Conservation (phyloP, 2,888 invertebrate species). For the Hydriomena furcata region DNA sequence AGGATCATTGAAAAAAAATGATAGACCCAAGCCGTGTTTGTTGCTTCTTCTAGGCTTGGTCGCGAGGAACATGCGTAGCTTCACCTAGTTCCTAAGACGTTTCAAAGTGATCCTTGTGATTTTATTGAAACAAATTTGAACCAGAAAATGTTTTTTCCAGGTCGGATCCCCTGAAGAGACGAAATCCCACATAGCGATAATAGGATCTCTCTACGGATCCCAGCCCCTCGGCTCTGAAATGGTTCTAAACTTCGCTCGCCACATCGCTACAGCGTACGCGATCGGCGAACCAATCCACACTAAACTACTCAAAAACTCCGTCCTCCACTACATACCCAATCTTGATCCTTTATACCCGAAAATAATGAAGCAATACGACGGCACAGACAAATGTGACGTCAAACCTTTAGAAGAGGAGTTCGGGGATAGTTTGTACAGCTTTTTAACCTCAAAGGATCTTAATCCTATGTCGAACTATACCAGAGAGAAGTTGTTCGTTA, state of each 20-base stretch:
- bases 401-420: constrained; percentile 82
- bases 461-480: constrained; percentile 71
- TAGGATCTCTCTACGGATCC: constrained; percentile 92
- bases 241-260: constrained; percentile 90
- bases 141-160: constrained; percentile 79
- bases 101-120: too few relatives aligned
- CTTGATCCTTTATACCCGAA: constrained; percentile 63
- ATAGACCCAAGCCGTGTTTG: too few relatives aligned
- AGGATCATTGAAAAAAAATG: too few relatives aligned
- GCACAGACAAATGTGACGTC: constrained; percentile 60
- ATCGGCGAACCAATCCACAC: constrained; percentile 86
- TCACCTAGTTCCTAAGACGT: too few relatives aligned
- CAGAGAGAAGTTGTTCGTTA: constrained; percentile 85
- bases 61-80: too few relatives aligned
- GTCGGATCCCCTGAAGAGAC: constrained; percentile 90
- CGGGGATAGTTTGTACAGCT: constrained; percentile 85
- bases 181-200: constrained; percentile 92
- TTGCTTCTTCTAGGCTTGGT: too few relatives aligned
- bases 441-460: constrained; percentile 64
- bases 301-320: constrained; percentile 86
- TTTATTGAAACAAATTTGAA: too few relatives aligned
- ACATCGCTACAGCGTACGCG: constrained; percentile 88
- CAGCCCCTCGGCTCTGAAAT: constrained; percentile 94
- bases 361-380: constrained; percentile 56
- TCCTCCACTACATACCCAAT: constrained; percentile 91